phyloP scores from a whole-genome alignment of 2,888 invertebrate genomes.

The Coleophora flavipennella region DNA sequence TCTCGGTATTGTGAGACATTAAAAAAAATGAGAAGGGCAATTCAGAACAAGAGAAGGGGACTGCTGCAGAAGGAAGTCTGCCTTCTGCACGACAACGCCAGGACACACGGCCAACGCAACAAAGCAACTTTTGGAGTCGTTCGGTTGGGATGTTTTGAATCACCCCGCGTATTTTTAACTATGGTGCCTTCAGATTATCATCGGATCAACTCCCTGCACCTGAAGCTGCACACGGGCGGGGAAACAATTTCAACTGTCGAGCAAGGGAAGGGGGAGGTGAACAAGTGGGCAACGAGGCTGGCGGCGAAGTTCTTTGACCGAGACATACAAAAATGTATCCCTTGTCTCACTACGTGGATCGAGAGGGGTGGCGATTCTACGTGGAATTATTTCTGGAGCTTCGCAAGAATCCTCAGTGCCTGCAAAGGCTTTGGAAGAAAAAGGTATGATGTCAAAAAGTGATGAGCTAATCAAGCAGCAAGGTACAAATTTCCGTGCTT shows the following conservation, averaged over 20 bases:
- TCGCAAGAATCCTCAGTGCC: no score
- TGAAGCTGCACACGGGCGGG: no score
- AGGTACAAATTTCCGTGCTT: no score
- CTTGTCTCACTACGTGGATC: not conserved
- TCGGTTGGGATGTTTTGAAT: not conserved
- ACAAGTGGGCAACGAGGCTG: not conserved
- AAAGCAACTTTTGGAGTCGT: no score
- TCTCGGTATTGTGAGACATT: not conserved
- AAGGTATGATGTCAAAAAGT: no score
- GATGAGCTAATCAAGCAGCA: no score
- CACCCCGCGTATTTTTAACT: not conserved
- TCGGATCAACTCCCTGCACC: not conserved
- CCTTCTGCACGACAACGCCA: conserved; percentile 17
- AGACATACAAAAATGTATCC: not conserved
- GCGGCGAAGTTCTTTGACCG: not conserved
- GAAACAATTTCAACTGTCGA: not conserved
- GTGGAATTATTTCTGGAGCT: no score
- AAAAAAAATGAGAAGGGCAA: not conserved
- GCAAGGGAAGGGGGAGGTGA: not conserved
- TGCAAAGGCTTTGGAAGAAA: no score
- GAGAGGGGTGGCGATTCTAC: not conserved
- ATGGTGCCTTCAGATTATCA: not conserved
- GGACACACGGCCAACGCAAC: not conserved
- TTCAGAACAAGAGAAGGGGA: not conserved
- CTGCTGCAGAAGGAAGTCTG: no score